Conservation (phyloP, 2,797 vertebrate species). For the Scleropages formosus region DNA sequence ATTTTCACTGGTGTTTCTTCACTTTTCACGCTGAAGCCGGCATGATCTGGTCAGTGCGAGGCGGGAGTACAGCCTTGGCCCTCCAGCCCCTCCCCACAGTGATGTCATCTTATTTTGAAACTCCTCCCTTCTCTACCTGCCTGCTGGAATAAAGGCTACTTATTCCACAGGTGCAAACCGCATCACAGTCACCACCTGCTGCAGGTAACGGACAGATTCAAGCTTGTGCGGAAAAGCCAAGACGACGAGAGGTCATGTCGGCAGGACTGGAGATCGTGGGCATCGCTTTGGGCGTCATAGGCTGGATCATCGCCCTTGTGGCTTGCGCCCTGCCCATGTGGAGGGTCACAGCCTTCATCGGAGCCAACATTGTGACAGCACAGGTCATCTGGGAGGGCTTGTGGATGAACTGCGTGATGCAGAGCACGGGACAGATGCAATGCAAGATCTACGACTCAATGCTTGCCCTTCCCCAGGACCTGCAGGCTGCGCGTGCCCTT, state of each 20-base stretch:
- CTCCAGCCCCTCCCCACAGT: conserved; percentile 40
- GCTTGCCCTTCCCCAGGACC: conserved; percentile 76
- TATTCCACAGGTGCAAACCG: conserved; percentile 51
- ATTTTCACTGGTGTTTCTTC: background rate
- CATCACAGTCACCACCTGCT: background rate
- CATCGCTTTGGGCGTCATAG: conserved; percentile 75
- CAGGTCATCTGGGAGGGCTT: conserved; percentile 82
- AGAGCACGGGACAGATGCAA: conserved; percentile 90
- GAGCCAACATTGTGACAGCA: conserved; percentile 86
- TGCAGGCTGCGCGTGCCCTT: conserved; percentile 88
- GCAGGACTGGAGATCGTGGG: conserved; percentile 91
- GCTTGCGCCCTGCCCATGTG: conserved; percentile 87
- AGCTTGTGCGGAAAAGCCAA: background rate
- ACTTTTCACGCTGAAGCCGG: background rate
- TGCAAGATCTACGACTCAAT: conserved; percentile 87
- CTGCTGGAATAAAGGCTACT: conserved; percentile 63
- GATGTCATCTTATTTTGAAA: conserved; percentile 54
- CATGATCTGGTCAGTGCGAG: conserved; percentile 27
- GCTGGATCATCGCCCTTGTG: conserved; percentile 80
- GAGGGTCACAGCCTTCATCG: conserved; percentile 84
- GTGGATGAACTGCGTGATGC: conserved; percentile 86
- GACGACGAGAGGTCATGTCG: conserved; percentile 70
- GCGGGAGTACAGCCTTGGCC: conserved; percentile 41
- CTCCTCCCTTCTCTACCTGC: conserved; percentile 56
- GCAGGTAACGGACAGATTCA: background rate